These are phyloP conservation scores for Eurytoma californica DNA, from an alignment of 2,888 invertebrate species.

Conservation along the genomic window DNA sequence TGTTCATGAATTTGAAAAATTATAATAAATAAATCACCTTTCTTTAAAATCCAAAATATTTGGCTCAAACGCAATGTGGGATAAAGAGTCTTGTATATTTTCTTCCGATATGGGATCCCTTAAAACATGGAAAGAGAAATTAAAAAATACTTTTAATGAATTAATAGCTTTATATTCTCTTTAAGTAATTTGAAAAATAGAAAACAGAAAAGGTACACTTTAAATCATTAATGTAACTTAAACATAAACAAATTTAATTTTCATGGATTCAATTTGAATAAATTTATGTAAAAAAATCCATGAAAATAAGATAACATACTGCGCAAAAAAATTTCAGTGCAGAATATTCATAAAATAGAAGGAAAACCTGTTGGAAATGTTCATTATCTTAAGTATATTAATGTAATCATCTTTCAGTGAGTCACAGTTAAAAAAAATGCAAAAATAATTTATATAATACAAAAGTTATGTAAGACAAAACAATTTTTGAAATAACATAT, in stretches of 20 bases:
- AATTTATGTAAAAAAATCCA: no score
- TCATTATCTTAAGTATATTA: no score
- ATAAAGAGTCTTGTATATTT: conserved; percentile 71
- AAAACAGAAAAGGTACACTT: conserved; percentile 10
- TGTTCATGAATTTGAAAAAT: conserved; percentile 28
- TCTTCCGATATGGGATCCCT: conserved; percentile 67
- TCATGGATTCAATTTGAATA: no score
- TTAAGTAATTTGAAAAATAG: neutral
- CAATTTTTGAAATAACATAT: conserved; percentile 5
- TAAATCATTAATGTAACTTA: no score
- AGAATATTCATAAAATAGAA: no score
- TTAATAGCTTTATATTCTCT: neutral
- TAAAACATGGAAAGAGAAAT: conserved; percentile 55
- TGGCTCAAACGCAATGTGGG: conserved; percentile 80
- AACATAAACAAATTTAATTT: neutral
- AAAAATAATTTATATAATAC: conserved; percentile 22
- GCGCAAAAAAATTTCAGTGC: no score
- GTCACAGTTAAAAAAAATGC: neutral
- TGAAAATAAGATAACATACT: no score
- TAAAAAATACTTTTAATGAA: conserved; percentile 5
- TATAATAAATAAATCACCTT: conserved; percentile 75
- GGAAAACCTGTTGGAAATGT: no score
- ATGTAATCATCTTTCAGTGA: neutral
- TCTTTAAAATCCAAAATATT: conserved; percentile 83
- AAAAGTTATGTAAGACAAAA: conserved; percentile 47